Conservation (phyloP, 1,140 invertebrate species). For the Zaprionus vittiger region DNA sequence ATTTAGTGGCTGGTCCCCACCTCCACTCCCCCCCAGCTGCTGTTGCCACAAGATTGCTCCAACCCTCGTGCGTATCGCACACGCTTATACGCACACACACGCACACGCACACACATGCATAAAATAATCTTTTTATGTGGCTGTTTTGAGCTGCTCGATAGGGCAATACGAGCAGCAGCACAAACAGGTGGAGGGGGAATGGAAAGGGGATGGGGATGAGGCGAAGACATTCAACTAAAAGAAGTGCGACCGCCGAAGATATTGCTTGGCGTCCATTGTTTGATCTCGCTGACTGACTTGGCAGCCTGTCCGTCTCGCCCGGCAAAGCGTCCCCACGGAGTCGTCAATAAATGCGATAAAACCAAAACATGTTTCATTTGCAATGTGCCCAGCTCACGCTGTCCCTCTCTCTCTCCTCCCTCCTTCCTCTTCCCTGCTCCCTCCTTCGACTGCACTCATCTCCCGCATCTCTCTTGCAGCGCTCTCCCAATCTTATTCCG, state of each 20-base stretch:
- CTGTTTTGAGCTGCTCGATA: conserved; percentile 77
- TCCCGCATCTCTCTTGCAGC: conserved; percentile 48
- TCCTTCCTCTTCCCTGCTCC: background rate
- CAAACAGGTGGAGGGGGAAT: background rate
- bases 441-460: conserved; percentile 26
- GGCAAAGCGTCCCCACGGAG: conserved; percentile 75
- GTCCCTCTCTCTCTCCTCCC: background rate
- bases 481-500: conserved; percentile 34
- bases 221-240: background rate
- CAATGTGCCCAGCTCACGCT: conserved; percentile 35
- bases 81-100: conserved; percentile 29
- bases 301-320: conserved; percentile 16
- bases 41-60: conserved; percentile 15
- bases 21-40: background rate
- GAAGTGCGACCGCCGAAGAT: conserved; percentile 6
- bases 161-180: conserved; percentile 55
- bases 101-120: conserved; percentile 43
- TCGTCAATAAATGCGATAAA: conserved; percentile 82
- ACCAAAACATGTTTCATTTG: conserved; percentile 81
- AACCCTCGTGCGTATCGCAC: conserved; percentile 14
- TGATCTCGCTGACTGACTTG: conserved; percentile 55
- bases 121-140: conserved; percentile 82
- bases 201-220: background rate
- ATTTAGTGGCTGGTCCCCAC: conserved; percentile 52
- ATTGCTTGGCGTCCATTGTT: conserved; percentile 60